phyloP scores from a whole-genome alignment of 2,113 vertebrate species.

The Poicephalus meyeri region DNA sequence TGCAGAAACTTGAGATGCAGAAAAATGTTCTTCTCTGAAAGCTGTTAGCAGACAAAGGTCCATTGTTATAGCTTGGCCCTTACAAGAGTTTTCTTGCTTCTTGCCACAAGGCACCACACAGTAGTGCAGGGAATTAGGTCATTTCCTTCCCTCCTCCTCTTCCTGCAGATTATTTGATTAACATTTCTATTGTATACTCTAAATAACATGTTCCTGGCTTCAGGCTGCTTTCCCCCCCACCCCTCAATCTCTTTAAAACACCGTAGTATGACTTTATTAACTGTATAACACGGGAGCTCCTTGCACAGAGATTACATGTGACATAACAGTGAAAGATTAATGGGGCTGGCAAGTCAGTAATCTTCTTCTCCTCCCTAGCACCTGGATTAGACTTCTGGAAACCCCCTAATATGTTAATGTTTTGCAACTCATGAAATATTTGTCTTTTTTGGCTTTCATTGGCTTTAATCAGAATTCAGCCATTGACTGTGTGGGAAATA shows the following conservation, averaged over 20 bases:
- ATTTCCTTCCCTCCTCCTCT: conserved; percentile 65
- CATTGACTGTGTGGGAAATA: not conserved
- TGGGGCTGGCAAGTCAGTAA: not conserved
- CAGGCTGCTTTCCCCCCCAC: not conserved
- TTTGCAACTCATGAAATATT: not conserved
- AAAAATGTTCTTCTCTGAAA: not conserved
- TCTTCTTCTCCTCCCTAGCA: not conserved
- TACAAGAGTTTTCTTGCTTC: conserved; percentile 26
- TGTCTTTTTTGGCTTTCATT: not conserved
- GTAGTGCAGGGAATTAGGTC: conserved; percentile 45
- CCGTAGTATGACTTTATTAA: conserved; percentile 15
- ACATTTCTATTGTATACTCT: conserved; percentile 58
- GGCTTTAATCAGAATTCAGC: not conserved
- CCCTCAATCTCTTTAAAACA: conserved; percentile 26
- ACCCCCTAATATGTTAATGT: not conserved
- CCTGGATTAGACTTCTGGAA: not conserved
- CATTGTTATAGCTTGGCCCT: not conserved
- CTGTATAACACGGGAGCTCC: not conserved
- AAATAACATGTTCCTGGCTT: conserved; percentile 56
- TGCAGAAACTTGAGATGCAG: not conserved
- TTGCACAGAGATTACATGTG: not conserved
- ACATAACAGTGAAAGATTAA: not conserved
- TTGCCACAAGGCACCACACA: conserved; percentile 13
- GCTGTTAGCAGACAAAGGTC: conserved; percentile 23
- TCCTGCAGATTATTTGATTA: conserved; percentile 69